Conservation (phyloP, 2,797 vertebrate genomes). For the Amazonetta brasiliensis region DNA sequence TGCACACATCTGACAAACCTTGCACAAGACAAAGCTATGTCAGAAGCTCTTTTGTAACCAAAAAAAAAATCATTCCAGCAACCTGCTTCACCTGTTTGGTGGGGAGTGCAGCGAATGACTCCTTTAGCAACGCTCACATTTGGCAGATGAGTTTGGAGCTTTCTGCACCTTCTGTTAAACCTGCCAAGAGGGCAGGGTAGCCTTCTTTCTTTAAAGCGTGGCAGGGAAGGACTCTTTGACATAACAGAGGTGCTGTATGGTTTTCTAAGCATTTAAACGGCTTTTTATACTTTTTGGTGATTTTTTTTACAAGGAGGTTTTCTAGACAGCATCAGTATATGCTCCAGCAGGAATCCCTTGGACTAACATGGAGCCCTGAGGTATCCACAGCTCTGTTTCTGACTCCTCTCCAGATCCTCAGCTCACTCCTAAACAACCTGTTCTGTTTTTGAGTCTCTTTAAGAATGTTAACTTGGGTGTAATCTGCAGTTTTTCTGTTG, state of each 20-base stretch:
- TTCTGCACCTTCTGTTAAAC: conserved; percentile 9
- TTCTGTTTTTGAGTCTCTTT: background rate
- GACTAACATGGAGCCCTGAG: background rate
- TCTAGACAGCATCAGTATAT: background rate
- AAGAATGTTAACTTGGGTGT: background rate
- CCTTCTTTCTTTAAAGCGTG: background rate
- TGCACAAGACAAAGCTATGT: conserved; percentile 1
- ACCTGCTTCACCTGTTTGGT: background rate
- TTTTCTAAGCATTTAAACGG: background rate
- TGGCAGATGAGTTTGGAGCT: background rate
- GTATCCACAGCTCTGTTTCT: background rate
- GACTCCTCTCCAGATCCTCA: background rate
- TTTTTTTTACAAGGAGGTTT: background rate
- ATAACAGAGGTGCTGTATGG: background rate
- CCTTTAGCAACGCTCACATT: background rate
- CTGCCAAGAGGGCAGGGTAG: background rate
- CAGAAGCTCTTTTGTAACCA: background rate
- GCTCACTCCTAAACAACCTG: background rate
- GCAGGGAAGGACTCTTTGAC: background rate
- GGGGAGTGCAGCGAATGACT: background rate
- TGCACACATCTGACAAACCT: fast-evolving
- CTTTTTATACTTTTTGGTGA: background rate
- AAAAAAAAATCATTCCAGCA: background rate
- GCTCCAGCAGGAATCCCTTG: background rate
- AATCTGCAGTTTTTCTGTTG: background rate